These are phyloP conservation scores for Acipenser oxyrinchus DNA, from an alignment of 2,797 vertebrate species.

Conservation along the genomic window DNA sequence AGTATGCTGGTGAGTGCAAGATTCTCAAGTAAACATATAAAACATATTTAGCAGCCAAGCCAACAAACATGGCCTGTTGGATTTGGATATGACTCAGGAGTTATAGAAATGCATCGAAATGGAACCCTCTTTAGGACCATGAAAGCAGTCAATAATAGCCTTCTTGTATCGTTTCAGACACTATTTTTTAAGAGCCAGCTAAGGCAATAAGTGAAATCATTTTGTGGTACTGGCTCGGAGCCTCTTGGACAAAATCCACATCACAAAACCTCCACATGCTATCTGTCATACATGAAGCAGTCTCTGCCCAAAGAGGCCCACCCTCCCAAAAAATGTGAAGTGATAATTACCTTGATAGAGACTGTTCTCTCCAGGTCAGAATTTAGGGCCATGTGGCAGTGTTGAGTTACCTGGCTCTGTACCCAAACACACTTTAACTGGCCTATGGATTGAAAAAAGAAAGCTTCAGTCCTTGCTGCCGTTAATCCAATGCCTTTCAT, in stretches of 20 bases:
- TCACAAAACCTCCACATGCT: slow-evolving; percentile 62
- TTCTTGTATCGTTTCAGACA: slow-evolving; percentile 48
- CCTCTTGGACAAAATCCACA: slow-evolving; percentile 59
- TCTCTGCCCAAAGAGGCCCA: slow-evolving; percentile 33
- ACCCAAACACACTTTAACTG: slow-evolving; percentile 18
- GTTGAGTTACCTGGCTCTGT: background rate
- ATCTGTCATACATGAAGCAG: slow-evolving; percentile 56
- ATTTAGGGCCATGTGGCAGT: slow-evolving; percentile 26
- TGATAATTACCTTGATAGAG: slow-evolving; percentile 54
- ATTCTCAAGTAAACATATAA: too few relatives aligned
- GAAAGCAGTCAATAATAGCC: background rate
- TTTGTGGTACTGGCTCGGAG: slow-evolving; percentile 51
- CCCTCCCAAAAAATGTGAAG: slow-evolving; percentile 36
- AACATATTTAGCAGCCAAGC: background rate
- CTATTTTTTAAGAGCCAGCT: slow-evolving; percentile 47
- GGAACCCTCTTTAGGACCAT: background rate
- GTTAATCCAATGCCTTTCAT: slow-evolving; percentile 5
- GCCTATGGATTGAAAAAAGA: background rate
- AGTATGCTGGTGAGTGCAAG: too few relatives aligned
- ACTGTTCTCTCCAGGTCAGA: slow-evolving; percentile 23
- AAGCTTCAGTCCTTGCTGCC: slow-evolving; percentile 38
- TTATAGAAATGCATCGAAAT: background rate
- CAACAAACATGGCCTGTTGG: background rate
- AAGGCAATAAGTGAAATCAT: slow-evolving; percentile 53
- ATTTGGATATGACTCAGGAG: background rate